phyloP scores from a whole-genome alignment of 2,797 vertebrate genomes.

The Eupleurogrammus muticus region DNA sequence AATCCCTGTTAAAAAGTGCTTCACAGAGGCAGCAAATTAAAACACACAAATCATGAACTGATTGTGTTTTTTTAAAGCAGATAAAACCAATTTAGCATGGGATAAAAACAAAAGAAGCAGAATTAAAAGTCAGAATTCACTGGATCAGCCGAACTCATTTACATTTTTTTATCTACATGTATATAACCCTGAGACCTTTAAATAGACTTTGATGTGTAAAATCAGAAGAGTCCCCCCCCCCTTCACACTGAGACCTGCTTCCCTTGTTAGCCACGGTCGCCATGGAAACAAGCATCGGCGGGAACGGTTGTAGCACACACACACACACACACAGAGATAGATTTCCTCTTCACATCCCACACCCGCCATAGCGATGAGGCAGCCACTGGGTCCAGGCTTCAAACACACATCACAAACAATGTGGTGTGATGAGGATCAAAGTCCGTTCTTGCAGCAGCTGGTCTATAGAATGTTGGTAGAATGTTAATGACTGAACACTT shows the following conservation, averaged over 20 bases:
- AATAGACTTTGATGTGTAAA: not conserved
- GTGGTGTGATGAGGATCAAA: constrained; percentile 44
- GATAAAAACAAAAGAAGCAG: not conserved
- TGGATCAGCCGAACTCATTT: not conserved
- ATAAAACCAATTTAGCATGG: not conserved
- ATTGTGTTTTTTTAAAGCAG: not conserved
- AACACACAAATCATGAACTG: not conserved
- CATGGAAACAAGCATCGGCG: constrained; percentile 72
- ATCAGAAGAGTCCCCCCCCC: constrained; percentile 1
- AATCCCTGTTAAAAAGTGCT: not conserved
- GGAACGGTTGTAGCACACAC: constrained; percentile 33
- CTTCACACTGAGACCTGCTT: constrained; percentile 10
- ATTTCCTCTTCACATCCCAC: constrained; percentile 14
- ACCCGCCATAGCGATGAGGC: not conserved
- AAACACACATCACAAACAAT: constrained; percentile 24
- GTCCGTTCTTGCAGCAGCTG: constrained; percentile 7
- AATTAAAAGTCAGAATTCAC: not conserved
- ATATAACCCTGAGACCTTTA: not conserved
- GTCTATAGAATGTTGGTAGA: too few species aligned
- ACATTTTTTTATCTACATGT: not conserved
- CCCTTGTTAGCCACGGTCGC: constrained; percentile 59
- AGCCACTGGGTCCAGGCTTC: constrained; percentile 36
- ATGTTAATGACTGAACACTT: too few species aligned
- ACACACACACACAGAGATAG: not conserved
- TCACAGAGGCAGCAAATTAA: not conserved